phyloP scores from a whole-genome alignment of 2,113 vertebrate genomes.

The Gymnorhina tibicen region DNA sequence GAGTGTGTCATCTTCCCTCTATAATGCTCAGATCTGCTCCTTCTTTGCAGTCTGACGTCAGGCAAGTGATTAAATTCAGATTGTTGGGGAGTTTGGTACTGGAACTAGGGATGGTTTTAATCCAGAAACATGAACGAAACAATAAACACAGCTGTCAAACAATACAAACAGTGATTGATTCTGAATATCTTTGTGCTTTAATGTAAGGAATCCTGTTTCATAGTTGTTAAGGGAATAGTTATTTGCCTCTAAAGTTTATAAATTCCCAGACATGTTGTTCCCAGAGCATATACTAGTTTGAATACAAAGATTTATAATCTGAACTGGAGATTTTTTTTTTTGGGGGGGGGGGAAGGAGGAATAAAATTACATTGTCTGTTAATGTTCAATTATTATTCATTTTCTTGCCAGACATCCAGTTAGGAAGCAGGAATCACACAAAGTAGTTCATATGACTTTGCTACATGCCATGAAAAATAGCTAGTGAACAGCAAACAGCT shows the following conservation, averaged over 20 bases:
- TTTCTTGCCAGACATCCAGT: not conserved
- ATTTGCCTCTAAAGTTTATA: not conserved
- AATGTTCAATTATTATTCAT: not conserved
- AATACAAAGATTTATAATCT: not conserved
- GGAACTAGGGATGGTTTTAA: not conserved
- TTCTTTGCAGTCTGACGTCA: not conserved
- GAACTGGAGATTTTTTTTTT: not conserved
- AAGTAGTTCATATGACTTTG: not conserved
- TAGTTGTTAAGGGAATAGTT: not conserved
- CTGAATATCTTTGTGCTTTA: not conserved
- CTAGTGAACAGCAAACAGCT: not conserved
- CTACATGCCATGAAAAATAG: not conserved
- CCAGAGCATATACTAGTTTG: not conserved
- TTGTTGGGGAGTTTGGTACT: not conserved
- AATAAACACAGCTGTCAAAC: not conserved
- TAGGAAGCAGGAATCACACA: not conserved
- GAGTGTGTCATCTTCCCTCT: not conserved
- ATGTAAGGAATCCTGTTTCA: not conserved
- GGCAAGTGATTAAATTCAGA: constrained; percentile 3
- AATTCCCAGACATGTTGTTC: not conserved
- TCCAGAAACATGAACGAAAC: not conserved
- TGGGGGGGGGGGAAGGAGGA: accelerated
- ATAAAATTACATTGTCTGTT: not conserved
- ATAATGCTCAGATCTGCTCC: not conserved
- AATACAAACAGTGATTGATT: not conserved